A percentile compares a stretch with the other conserved stretches of the same genome.
These are phyloP conservation scores for Brachionus rotundiformis DNA, from an alignment of 1,140 invertebrate species.

Conservation along the genomic window DNA sequence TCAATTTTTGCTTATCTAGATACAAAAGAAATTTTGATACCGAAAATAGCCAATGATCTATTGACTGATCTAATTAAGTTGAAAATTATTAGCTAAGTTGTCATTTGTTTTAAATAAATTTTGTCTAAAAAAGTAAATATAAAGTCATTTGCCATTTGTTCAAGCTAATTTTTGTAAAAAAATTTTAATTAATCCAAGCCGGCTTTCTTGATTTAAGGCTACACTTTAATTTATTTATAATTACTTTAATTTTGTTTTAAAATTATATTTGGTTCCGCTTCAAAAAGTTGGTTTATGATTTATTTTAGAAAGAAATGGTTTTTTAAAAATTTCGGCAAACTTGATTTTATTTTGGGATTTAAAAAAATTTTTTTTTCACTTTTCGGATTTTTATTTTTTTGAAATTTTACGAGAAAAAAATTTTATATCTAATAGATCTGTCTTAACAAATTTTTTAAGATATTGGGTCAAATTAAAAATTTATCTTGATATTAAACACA, in stretches of 20 bases:
- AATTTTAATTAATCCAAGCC: neutral
- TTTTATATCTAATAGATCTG: neutral
- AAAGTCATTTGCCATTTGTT: neutral
- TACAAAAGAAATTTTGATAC: neutral
- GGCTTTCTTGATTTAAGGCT: neutral
- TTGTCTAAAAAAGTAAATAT: neutral
- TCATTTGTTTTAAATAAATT: neutral
- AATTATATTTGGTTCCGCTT: neutral
- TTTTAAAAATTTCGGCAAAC: no score
- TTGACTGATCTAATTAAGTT: neutral
- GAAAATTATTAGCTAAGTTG: slow-evolving; percentile 1
- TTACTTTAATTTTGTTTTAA: neutral
- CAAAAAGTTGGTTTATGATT: neutral
- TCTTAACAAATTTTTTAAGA: no score
- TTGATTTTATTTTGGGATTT: neutral
- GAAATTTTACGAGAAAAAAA: no score
- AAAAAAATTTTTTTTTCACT: neutral
- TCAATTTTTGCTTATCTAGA: neutral
- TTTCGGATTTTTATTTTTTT: neutral
- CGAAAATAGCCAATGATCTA: neutral
- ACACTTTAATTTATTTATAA: neutral
- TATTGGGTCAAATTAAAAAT: no score
- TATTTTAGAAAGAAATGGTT: no score
- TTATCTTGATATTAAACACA: no score
- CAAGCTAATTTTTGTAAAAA: neutral